Evolutionary conservation across 1,140 invertebrate species (phyloP).

Genomic region (Tenebrio molitor): DNA sequence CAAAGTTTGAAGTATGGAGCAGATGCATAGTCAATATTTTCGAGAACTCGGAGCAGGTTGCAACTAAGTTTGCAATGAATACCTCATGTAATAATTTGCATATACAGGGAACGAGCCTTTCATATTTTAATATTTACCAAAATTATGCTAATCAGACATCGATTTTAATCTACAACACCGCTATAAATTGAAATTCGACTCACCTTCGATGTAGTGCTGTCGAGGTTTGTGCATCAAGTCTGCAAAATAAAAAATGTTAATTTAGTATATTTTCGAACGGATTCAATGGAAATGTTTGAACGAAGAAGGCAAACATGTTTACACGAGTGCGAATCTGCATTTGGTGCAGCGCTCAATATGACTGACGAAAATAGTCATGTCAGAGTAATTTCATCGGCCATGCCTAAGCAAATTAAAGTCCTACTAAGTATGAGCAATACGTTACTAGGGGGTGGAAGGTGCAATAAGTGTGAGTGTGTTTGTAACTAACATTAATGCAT

Average conservation of each 20-base stretch:
- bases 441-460: not conserved
- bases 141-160: constrained; percentile 29
- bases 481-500: constrained; percentile 29
- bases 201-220: constrained; percentile 55
- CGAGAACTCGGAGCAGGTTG: constrained; percentile 9
- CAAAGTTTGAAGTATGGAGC: constrained; percentile 24
- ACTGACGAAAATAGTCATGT: no score
- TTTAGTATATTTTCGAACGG: constrained; percentile 8
- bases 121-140: constrained; percentile 33
- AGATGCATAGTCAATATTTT: constrained; percentile 38
- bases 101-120: constrained; percentile 10
- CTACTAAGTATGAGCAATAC: constrained; percentile 11
- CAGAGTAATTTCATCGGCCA: no score
- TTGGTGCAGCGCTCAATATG: constrained; percentile 20
- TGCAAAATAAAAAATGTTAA: constrained; percentile 52
- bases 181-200: constrained; percentile 42
- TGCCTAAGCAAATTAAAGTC: not conserved
- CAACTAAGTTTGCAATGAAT: constrained; percentile 36
- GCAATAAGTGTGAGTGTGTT: constrained; percentile 31
- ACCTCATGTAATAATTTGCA: constrained; percentile 35
- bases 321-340: constrained; percentile 19
- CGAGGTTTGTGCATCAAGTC: constrained; percentile 61
- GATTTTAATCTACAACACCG: constrained; percentile 16
- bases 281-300: constrained; percentile 2
- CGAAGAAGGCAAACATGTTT: constrained; percentile 26